Evolutionary conservation across 64 coral and sea anemone species (phyloP).

Genomic region (Montipora foliosa): DNA sequence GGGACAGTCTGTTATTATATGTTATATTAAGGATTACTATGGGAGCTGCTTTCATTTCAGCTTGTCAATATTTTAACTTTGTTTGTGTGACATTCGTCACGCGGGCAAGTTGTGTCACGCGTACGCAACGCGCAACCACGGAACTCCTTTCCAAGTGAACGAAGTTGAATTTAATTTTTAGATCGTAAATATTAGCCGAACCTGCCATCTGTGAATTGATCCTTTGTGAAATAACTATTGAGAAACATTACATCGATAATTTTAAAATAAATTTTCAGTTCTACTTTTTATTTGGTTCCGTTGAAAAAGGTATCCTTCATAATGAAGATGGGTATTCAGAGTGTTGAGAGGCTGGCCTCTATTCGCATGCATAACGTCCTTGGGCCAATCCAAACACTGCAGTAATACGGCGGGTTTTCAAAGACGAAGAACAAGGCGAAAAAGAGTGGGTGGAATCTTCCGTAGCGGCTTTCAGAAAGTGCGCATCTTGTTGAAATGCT

Average conservation of each 20-base stretch:
- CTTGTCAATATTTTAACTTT: not conserved
- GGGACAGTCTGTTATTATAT: not conserved
- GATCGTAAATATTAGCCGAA: not conserved
- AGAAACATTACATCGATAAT: not conserved
- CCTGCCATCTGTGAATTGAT: not conserved
- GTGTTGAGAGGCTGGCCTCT: constrained; percentile 14
- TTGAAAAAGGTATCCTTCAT: not conserved
- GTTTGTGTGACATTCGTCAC: not conserved
- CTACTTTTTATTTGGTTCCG: not conserved
- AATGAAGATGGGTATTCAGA: not conserved
- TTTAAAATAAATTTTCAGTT: not conserved
- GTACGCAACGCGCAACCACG: not conserved
- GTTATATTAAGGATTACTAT: not conserved
- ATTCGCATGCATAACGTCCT: not conserved
- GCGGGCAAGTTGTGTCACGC: not conserved
- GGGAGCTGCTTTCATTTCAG: not conserved
- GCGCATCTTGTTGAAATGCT: not conserved
- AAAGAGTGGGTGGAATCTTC: not conserved
- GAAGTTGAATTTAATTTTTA: not conserved
- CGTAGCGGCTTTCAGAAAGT: not conserved
- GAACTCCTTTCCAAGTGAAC: not conserved
- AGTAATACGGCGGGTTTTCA: not conserved
- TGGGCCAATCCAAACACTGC: not conserved
- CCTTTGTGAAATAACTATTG: not conserved
- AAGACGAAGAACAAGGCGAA: not conserved